Evolutionary conservation across 2,113 vertebrate genomes (phyloP).

Genomic region (Oxyura jamaicensis): DNA sequence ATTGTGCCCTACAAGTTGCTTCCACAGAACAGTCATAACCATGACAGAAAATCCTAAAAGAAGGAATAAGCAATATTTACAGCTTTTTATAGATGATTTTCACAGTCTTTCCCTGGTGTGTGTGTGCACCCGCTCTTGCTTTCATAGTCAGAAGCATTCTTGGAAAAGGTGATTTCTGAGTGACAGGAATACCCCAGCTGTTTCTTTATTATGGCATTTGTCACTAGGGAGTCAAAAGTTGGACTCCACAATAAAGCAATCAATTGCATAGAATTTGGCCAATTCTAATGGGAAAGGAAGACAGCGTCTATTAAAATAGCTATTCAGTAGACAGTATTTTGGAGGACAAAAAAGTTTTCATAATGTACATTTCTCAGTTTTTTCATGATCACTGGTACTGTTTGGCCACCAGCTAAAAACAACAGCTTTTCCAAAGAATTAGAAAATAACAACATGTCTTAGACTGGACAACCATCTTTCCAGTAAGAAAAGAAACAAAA

Average conservation of each 20-base stretch:
- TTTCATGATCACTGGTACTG: background rate
- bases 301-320: background rate
- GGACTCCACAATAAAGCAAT: slow-evolving; percentile 46
- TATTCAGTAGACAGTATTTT: background rate
- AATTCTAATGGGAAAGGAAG: background rate
- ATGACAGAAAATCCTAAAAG: background rate
- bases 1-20: background rate
- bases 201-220: slow-evolving; percentile 47
- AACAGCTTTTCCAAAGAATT: background rate
- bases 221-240: slow-evolving; percentile 49
- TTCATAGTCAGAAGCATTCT: slow-evolving; percentile 56
- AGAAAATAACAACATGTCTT: background rate
- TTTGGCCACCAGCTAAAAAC: background rate
- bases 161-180: slow-evolving; percentile 44
- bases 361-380: background rate
- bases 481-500: background rate
- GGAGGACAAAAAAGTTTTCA: background rate
- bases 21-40: background rate
- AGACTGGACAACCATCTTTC: background rate
- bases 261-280: slow-evolving; percentile 8
- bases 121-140: background rate
- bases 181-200: slow-evolving; percentile 24
- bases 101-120: background rate
- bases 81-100: slow-evolving; percentile 27
- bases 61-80: background rate